phyloP scores from a whole-genome alignment of 2,888 invertebrate species.

The Callyntrura guangdongensis region DNA sequence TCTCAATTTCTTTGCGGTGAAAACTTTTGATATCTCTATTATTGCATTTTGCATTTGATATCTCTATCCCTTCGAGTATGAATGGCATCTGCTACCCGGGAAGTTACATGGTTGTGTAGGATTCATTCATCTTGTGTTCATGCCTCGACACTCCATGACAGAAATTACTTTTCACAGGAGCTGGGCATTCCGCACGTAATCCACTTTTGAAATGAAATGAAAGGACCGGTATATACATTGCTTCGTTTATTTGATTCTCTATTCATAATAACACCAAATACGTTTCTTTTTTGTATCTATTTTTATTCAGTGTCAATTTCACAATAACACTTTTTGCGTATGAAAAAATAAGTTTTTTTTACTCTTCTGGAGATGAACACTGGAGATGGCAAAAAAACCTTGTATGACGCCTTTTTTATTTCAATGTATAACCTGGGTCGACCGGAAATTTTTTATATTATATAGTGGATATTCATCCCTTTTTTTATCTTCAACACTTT shows the following conservation, averaged over 20 bases:
- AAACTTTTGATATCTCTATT: slow-evolving; percentile 81
- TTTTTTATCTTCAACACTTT: slow-evolving; percentile 31
- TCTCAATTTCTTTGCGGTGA: slow-evolving; percentile 58
- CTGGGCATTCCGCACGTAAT: neutral
- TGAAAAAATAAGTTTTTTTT: slow-evolving; percentile 52
- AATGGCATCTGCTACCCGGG: slow-evolving; percentile 84
- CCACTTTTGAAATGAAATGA: slow-evolving; percentile 39
- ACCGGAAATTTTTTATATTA: slow-evolving; percentile 6
- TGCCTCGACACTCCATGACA: neutral
- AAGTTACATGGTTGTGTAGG: slow-evolving; percentile 27
- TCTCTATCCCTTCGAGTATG: slow-evolving; percentile 70
- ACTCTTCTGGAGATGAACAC: neutral
- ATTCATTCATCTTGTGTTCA: slow-evolving; percentile 25
- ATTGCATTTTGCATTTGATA: slow-evolving; percentile 81
- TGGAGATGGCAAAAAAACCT: slow-evolving; percentile 1
- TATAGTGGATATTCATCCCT: neutral
- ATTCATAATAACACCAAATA: slow-evolving; percentile 25
- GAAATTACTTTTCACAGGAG: slow-evolving; percentile 34
- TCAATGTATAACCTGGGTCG: neutral
- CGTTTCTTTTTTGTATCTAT: neutral
- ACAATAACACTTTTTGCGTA: slow-evolving; percentile 64
- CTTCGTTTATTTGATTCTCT: slow-evolving; percentile 37
- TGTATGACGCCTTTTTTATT: neutral
- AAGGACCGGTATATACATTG: slow-evolving; percentile 42
- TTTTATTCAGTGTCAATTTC: slow-evolving; percentile 73